Percentiles rank a stretch among this genome's conserved stretches.
Conservation (phyloP, 2,113 vertebrate genomes). For the Lagopus leucura region DNA sequence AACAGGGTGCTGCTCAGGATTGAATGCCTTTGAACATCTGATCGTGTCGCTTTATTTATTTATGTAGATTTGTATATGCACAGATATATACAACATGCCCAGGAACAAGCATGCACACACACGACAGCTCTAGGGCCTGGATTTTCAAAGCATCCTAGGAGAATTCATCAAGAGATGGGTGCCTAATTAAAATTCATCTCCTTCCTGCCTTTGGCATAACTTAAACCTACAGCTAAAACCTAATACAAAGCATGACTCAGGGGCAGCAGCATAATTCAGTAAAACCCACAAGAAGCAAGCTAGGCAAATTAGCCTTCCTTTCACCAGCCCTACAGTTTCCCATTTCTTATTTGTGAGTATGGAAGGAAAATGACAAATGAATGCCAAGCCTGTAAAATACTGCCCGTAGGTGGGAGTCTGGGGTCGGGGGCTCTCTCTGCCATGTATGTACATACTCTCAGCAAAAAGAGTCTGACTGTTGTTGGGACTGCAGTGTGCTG, state of each 20-base stretch:
- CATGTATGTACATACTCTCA: neutral
- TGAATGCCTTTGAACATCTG: conserved; percentile 45
- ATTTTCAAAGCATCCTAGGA: conserved; percentile 31
- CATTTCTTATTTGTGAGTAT: neutral
- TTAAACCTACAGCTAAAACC: conserved; percentile 50
- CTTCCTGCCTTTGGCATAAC: conserved; percentile 31
- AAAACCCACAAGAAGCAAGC: conserved; percentile 40
- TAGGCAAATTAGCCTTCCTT: conserved; percentile 41
- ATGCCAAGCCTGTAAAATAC: neutral
- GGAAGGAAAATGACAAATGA: neutral
- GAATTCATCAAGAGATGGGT: conserved; percentile 46
- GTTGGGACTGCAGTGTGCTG: neutral
- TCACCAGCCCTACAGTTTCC: conserved; percentile 8
- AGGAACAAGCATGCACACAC: neutral
- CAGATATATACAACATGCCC: conserved; percentile 12
- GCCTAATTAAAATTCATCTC: conserved; percentile 57
- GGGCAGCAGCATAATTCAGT: conserved; percentile 39
- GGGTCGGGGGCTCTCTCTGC: neutral
- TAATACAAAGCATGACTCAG: conserved; percentile 57
- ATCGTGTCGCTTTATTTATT: conserved; percentile 62
- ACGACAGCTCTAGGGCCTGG: conserved; percentile 40
- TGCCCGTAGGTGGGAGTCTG: neutral
- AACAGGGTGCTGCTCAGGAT: accelerated
- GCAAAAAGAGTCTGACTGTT: neutral
- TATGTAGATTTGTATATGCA: conserved; percentile 59